Conservation (phyloP, 1,140 invertebrate species). For the Hyles euphorbiae region DNA sequence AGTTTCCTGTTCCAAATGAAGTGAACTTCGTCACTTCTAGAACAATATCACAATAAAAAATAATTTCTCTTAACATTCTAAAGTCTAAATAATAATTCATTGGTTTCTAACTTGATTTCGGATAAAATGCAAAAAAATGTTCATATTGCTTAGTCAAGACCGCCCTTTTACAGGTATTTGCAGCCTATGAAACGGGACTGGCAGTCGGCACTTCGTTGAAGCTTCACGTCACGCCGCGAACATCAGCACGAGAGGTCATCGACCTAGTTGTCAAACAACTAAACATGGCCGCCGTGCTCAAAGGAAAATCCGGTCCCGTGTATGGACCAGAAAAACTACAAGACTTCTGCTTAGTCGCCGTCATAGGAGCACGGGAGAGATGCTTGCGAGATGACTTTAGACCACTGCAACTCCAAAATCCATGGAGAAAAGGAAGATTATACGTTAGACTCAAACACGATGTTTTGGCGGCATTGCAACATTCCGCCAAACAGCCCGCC, state of each 20-base stretch:
- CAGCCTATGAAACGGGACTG: conserved; percentile 95
- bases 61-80: too few relatives aligned
- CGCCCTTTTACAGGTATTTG: conserved; percentile 86
- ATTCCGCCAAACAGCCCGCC: conserved; percentile 84
- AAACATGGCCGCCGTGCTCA: conserved; percentile 93
- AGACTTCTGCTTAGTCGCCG: conserved; percentile 95
- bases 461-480: conserved; percentile 89
- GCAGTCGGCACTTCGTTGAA: conserved; percentile 94
- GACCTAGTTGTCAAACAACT: conserved; percentile 95
- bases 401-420: conserved; percentile 93
- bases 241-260: conserved; percentile 94
- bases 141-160: too few relatives aligned
- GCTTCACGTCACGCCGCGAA: conserved; percentile 92
- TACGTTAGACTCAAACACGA: conserved; percentile 94
- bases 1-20: too few relatives aligned
- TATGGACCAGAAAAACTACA: conserved; percentile 87
- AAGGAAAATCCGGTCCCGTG: conserved; percentile 89
- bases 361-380: conserved; percentile 93
- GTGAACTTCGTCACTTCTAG: too few relatives aligned
- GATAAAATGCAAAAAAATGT: too few relatives aligned
- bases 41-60: too few relatives aligned
- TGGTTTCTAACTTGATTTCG: too few relatives aligned
- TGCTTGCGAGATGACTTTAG: conserved; percentile 95
- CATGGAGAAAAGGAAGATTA: conserved; percentile 94
- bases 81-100: too few relatives aligned